Evolutionary conservation across 2,888 invertebrate genomes (phyloP), one percentile per base, ranked within the genome.

Genomic region (Drosophila mayaguana): DNA sequence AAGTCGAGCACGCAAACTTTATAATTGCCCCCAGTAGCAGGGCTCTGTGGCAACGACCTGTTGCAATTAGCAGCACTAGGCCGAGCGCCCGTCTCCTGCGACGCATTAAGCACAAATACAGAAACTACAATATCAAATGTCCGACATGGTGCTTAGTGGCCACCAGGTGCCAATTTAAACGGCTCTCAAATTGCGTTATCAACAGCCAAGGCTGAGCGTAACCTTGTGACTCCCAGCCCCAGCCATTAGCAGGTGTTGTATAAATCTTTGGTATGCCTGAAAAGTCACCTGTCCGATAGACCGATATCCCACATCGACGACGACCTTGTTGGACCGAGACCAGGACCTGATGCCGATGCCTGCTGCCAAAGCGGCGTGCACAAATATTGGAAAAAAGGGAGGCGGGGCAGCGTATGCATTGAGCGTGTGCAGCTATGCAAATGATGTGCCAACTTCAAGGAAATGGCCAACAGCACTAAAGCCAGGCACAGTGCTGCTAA

Each of bases 191-290:
- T 54, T 54, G 36, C 22, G 53, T 38, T 57, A 62, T 63, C 72
- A 71, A 59, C 75, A 51, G 68, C 51, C 57, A 53, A 46, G 11
- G 32, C 32, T 32, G 43, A 43, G 14, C 40, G 42, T 22, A 18
- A 28, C 40, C 38, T 62, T 56, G 53, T 25, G 18, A 8, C 22
- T 18, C n/a, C 16, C 20, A n/a, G 46, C 38, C 16, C 1, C 16
- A 38, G 7, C 34, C 34, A 34, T 34, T n/a, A n/a, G 56, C 80
- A 85, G 83, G 74, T 85, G 86, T 56, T 72, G 69, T 77, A 80
- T 62, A 77, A 88, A 83, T 75, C 80, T 60, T 72, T 66, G 68
- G 55, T 43, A 62, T 16, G 67, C 53, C 63, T 59, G n/a, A 50
- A 34, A 65, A 55, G 80, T 57, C 55, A 59, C 53, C 72, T 70